phyloP scores from a whole-genome alignment of 2,888 invertebrate genomes.

The Callyntrura sp. region DNA sequence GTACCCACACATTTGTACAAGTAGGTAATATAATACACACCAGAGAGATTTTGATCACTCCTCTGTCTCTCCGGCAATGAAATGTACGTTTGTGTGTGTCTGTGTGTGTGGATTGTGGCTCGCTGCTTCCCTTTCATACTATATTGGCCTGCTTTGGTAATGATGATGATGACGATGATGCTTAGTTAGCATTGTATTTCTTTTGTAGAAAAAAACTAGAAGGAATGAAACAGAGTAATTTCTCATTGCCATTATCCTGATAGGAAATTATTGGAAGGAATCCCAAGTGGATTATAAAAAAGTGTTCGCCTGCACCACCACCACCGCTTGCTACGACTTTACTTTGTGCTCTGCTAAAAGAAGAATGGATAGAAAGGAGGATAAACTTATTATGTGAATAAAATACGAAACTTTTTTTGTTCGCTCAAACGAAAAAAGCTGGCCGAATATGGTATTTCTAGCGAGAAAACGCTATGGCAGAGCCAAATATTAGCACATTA shows the following conservation, averaged over 20 bases:
- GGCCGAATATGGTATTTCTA: conserved; percentile 52
- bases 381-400: conserved; percentile 65
- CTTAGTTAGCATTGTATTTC: conserved; percentile 48
- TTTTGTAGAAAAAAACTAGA: conserved; percentile 54
- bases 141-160: conserved; percentile 13
- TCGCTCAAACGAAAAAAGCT: neutral
- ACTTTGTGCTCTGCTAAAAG: neutral
- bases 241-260: conserved; percentile 83
- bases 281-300: conserved; percentile 84
- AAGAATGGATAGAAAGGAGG: conserved; percentile 51
- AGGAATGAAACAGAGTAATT: conserved; percentile 80
- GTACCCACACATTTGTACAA: conserved; percentile 51
- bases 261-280: conserved; percentile 83
- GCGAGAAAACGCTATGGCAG: neutral
- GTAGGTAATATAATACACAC: conserved; percentile 70
- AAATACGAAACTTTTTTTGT: conserved; percentile 55
- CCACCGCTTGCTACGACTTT: conserved; percentile 3
- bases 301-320: conserved; percentile 42
- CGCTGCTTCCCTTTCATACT: neutral
- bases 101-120: neutral
- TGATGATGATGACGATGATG: conserved; percentile 8
- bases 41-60: conserved; percentile 71
- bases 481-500: conserved; percentile 57
- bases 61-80: conserved; percentile 56
- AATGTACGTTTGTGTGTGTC: neutral